These are phyloP conservation scores for Brachypterus glaber DNA, from an alignment of 2,888 invertebrate species.

Conservation along the genomic window DNA sequence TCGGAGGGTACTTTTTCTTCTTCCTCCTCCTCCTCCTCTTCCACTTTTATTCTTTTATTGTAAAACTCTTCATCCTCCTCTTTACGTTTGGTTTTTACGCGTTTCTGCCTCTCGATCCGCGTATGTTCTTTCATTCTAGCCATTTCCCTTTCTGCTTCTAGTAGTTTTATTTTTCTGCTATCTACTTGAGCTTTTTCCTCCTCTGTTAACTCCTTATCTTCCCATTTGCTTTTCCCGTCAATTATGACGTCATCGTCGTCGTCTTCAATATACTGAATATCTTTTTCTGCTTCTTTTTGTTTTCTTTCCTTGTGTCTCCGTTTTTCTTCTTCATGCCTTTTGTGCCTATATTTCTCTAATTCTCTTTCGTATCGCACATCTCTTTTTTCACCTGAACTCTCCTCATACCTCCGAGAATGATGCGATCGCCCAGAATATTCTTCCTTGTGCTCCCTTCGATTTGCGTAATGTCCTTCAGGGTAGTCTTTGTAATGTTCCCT, in stretches of 20 bases:
- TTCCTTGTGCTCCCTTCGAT: conserved; percentile 28
- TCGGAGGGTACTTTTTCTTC: conserved; percentile 25
- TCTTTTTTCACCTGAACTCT: conserved; percentile 26
- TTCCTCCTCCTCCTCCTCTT: conserved; percentile 30
- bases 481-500: conserved; percentile 33
- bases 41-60: conserved; percentile 30
- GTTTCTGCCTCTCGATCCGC: conserved; percentile 61
- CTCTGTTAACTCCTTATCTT: conserved; percentile 30
- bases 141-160: conserved; percentile 70
- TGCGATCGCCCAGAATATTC: conserved; percentile 24
- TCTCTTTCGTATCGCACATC: conserved; percentile 21
- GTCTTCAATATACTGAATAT: conserved; percentile 37
- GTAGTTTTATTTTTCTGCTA: conserved; percentile 55
- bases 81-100: conserved; percentile 41
- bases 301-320: conserved; percentile 26
- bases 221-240: conserved; percentile 26
- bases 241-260: conserved; percentile 39
- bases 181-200: conserved; percentile 40
- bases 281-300: conserved; percentile 26
- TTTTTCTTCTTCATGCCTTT: conserved; percentile 39
- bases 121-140: conserved; percentile 68
- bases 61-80: conserved; percentile 32
- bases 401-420: conserved; percentile 31
- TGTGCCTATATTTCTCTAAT: conserved; percentile 31
- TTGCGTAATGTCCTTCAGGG: not conserved